Conservation (phyloP, 2,888 invertebrate species). For the Salpingus planirostris region DNA sequence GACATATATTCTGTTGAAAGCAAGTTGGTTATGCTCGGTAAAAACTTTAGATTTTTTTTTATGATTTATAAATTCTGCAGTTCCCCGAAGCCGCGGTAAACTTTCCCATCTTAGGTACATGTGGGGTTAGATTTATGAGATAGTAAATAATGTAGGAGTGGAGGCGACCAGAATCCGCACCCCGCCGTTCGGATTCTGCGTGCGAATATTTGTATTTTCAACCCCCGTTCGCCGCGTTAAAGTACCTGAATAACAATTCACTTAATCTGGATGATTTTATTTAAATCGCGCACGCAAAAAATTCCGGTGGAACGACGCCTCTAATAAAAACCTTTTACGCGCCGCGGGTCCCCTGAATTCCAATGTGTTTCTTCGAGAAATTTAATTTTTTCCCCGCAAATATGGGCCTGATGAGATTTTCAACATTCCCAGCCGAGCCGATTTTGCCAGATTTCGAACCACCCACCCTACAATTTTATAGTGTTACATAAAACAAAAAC, state of each 20-base stretch:
- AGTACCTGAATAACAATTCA: conserved; percentile 20
- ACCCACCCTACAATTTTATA: no score
- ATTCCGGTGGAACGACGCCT: conserved; percentile 3
- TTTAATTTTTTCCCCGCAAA: no score
- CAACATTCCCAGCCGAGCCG: no score
- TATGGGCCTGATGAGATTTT: no score
- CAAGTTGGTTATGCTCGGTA: conserved; percentile 16
- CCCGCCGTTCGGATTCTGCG: no score
- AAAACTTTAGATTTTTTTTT: conserved; percentile 25
- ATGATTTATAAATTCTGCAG: conserved; percentile 33
- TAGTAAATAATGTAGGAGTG: conserved; percentile 33
- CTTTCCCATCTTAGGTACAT: conserved; percentile 32
- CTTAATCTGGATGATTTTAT: conserved; percentile 14
- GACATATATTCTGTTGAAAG: conserved; percentile 18
- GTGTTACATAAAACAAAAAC: no score
- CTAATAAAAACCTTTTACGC: conserved; percentile 9
- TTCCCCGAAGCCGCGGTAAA: conserved; percentile 27
- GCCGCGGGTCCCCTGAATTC: conserved; percentile 4
- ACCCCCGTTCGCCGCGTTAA: conserved; percentile 14
- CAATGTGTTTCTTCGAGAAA: no score
- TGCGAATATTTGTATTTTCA: conserved; percentile 8
- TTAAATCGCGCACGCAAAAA: conserved; percentile 12
- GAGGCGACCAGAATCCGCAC: no score
- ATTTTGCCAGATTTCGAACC: no score
- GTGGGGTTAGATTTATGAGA: conserved; percentile 33